Percentiles rank a stretch among this genome's conserved stretches.
Conservation (phyloP, 2,797 vertebrate species). For the Myripristis jacobus region DNA sequence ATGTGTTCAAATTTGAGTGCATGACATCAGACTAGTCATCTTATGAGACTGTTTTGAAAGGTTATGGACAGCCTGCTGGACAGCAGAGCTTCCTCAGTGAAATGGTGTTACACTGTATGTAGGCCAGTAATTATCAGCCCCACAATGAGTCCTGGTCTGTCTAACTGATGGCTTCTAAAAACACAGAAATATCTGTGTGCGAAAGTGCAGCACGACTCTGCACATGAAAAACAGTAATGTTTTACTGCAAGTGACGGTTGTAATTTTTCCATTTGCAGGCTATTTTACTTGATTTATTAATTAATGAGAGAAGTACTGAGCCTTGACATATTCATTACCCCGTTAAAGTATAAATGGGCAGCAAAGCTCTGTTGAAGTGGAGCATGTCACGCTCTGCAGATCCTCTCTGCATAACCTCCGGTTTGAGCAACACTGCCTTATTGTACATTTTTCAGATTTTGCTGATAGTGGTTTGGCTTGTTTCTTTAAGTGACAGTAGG, state of each 20-base stretch:
- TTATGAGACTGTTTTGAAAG: background rate
- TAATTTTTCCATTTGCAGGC: background rate
- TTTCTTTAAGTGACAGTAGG: background rate
- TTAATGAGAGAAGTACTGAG: too few relatives aligned
- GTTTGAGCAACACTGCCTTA: background rate
- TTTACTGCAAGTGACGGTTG: background rate
- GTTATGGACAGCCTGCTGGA: background rate
- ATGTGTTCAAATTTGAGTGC: conserved; percentile 5
- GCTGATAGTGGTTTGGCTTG: background rate
- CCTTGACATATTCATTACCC: too few relatives aligned
- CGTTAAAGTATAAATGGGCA: too few relatives aligned
- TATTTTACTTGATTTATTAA: background rate
- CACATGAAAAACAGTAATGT: background rate
- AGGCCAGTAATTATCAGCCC: too few relatives aligned
- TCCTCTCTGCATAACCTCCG: background rate
- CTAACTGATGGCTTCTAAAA: too few relatives aligned
- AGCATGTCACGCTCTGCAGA: too few relatives aligned
- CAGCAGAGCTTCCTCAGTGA: background rate
- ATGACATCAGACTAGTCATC: background rate
- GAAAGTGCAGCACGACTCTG: too few relatives aligned
- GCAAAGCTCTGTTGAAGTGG: too few relatives aligned
- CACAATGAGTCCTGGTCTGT: too few relatives aligned
- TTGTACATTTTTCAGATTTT: background rate
- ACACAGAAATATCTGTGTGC: too few relatives aligned
- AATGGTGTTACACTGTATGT: background rate